These are phyloP conservation scores for Perccottus glenii DNA, from an alignment of 2,113 vertebrate genomes.

Conservation along the genomic window DNA sequence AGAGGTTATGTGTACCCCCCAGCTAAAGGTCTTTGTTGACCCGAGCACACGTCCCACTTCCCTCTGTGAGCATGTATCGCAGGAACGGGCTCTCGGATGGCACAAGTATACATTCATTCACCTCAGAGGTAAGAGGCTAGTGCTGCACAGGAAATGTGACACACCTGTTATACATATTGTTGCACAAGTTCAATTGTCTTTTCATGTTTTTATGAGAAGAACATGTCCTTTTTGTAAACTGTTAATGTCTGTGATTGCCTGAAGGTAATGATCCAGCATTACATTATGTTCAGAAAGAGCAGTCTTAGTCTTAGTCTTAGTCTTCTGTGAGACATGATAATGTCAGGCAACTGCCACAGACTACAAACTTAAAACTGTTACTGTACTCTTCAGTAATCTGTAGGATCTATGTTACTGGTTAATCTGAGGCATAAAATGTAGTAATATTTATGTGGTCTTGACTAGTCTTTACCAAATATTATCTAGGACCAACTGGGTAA, in stretches of 20 bases:
- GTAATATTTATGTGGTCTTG: too few species aligned
- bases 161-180: too few species aligned
- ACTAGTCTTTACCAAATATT: too few species aligned
- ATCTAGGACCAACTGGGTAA: too few species aligned
- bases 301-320: too few species aligned
- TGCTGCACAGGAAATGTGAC: background rate
- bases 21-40: conserved; percentile 65
- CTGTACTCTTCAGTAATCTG: too few species aligned
- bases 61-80: conserved; percentile 79
- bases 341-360: background rate
- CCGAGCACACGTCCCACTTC: conserved; percentile 33
- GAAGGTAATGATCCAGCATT: background rate
- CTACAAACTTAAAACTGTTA: too few species aligned
- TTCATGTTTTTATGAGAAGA: background rate
- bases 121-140: conserved; percentile 68
- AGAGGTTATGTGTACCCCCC: conserved; percentile 60
- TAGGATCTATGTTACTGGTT: too few species aligned
- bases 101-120: conserved; percentile 75
- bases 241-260: background rate
- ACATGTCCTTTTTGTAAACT: background rate
- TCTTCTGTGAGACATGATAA: too few species aligned
- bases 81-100: conserved; percentile 79
- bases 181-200: too few species aligned
- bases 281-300: background rate
- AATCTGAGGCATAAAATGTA: too few species aligned